Evolutionary conservation across 2,113 vertebrate species (phyloP).

Genomic region (Gadus macrocephalus): DNA sequence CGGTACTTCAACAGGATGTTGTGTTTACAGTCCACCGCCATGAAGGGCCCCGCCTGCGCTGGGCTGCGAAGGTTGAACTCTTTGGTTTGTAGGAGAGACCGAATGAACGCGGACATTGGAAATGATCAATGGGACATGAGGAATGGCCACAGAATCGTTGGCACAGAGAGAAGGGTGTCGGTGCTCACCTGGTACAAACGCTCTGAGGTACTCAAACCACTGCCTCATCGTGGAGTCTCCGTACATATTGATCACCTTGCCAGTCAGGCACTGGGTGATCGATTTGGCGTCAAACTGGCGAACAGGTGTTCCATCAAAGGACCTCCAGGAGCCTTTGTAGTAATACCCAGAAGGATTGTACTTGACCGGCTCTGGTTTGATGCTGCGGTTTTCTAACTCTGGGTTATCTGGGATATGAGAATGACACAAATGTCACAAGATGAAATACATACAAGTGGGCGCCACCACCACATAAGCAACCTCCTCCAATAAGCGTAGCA

Average conservation of each 20-base stretch:
- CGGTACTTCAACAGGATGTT: slow-evolving; percentile 86
- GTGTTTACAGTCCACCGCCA: slow-evolving; percentile 85
- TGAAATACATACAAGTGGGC: background rate
- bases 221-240: slow-evolving; percentile 95
- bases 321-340: slow-evolving; percentile 80
- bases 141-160: too few species aligned
- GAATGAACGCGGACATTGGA: background rate
- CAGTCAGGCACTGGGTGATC: slow-evolving; percentile 80
- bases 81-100: slow-evolving; percentile 74
- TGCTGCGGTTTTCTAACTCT: slow-evolving; percentile 31
- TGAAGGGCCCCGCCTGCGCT: slow-evolving; percentile 88
- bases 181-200: slow-evolving; percentile 80
- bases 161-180: too few species aligned
- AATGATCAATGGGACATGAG: too few species aligned
- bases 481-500: background rate
- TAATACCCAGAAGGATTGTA: slow-evolving; percentile 83
- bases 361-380: slow-evolving; percentile 31
- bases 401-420: slow-evolving; percentile 31
- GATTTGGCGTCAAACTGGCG: slow-evolving; percentile 80
- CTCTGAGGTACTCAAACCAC: slow-evolving; percentile 92
- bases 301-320: slow-evolving; percentile 61
- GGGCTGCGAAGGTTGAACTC: slow-evolving; percentile 88
- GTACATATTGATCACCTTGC: slow-evolving; percentile 87
- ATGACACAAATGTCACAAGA: too few species aligned
- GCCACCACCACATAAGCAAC: background rate